phyloP scores from a whole-genome alignment of 2,888 invertebrate genomes.

The Malachius bipustulatus region DNA sequence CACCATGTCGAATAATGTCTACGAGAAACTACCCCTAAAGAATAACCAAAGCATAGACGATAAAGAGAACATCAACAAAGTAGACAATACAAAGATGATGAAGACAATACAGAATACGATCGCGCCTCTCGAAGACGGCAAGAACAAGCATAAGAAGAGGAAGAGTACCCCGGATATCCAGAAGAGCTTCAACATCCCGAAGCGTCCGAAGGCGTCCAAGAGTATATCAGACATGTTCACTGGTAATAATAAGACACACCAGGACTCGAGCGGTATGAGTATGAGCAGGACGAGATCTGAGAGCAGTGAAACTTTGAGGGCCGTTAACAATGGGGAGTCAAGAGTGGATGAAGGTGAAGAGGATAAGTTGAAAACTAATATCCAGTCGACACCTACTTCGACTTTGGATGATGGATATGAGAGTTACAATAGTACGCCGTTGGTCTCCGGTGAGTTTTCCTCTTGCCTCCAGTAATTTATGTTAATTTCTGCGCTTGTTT shows the following conservation, averaged over 20 bases:
- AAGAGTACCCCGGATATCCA: constrained; percentile 29
- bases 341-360: constrained; percentile 18
- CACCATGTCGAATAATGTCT: constrained; percentile 28
- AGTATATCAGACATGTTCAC: constrained; percentile 27
- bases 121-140: constrained; percentile 14
- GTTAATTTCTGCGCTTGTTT: too few relatives aligned
- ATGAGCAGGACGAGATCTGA: constrained; percentile 16
- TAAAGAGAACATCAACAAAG: constrained; percentile 16
- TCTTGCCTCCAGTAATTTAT: too few relatives aligned
- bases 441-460: constrained; percentile 44
- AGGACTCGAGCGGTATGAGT: constrained; percentile 12
- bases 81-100: constrained; percentile 21
- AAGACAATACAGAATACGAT: constrained; percentile 25
- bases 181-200: constrained; percentile 20
- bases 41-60: constrained; percentile 22
- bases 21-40: constrained; percentile 32
- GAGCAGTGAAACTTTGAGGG: constrained; percentile 24
- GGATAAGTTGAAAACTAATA: constrained; percentile 16
- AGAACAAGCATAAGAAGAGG: constrained; percentile 26
- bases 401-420: constrained; percentile 54
- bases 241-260: constrained; percentile 16
- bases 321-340: constrained; percentile 13
- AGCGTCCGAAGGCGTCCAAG: constrained; percentile 27
- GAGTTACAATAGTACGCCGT: constrained; percentile 53
- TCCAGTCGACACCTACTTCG: constrained; percentile 33